Evolutionary conservation across 2,888 invertebrate species (phyloP).

Genomic region (Amphipoea oculea): DNA sequence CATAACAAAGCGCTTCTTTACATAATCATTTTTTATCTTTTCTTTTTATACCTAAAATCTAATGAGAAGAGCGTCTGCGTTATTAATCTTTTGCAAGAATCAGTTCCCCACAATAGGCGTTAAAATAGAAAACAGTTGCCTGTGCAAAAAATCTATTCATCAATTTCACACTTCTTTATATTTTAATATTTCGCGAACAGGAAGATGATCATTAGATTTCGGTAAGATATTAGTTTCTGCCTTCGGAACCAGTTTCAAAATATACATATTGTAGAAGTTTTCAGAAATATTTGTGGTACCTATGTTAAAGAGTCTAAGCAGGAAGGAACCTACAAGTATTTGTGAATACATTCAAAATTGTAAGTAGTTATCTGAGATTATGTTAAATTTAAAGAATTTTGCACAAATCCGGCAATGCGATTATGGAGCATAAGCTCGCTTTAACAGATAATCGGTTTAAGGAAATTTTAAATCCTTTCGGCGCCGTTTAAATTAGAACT

Average conservation of each 20-base stretch:
- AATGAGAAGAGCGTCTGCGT: constrained; percentile 68
- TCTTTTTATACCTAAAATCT: constrained; percentile 41
- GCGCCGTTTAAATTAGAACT: constrained; percentile 77
- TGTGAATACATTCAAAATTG: constrained; percentile 3
- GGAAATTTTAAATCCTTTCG: constrained; percentile 75
- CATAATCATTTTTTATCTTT: constrained; percentile 19
- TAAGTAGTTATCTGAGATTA: not conserved
- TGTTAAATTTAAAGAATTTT: constrained; percentile 24
- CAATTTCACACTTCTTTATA: constrained; percentile 75
- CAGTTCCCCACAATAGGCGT: constrained; percentile 79
- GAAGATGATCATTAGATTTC: constrained; percentile 29
- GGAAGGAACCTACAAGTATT: constrained; percentile 36
- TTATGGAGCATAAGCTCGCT: constrained; percentile 53
- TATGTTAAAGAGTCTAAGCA: constrained; percentile 25
- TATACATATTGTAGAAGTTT: not conserved
- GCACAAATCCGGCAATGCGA: constrained; percentile 43
- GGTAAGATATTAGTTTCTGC: not conserved
- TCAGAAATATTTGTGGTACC: not conserved
- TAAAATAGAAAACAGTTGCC: constrained; percentile 72
- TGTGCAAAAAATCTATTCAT: constrained; percentile 69
- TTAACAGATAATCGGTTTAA: constrained; percentile 74
- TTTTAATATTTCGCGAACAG: constrained; percentile 61
- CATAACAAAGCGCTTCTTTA: constrained; percentile 20
- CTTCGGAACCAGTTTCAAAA: not conserved
- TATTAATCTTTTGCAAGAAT: constrained; percentile 78